Conservation (phyloP, 92 coral and sea anemone genomes). For the Epizoanthus stellaris region DNA sequence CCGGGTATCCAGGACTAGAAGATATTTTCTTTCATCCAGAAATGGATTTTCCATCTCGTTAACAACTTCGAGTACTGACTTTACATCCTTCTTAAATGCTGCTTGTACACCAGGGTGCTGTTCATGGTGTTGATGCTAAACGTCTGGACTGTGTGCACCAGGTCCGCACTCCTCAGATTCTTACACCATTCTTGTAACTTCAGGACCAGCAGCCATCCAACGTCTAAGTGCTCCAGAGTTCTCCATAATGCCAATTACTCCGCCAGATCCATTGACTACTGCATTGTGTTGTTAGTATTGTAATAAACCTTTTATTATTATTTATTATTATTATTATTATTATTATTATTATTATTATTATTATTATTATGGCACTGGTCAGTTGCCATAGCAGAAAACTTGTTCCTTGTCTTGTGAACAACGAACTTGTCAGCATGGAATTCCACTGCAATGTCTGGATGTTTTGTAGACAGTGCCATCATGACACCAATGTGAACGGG, state of each 20-base stretch:
- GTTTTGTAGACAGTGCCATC: conserved; percentile 39
- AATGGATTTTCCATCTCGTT: conserved; percentile 68
- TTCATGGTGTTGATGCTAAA: too few relatives aligned
- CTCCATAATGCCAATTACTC: too few relatives aligned
- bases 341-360: too few relatives aligned
- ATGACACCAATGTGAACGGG: conserved; percentile 51
- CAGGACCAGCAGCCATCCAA: too few relatives aligned
- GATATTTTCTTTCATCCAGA: conserved; percentile 47
- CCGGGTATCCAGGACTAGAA: conserved; percentile 58
- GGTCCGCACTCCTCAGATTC: too few relatives aligned
- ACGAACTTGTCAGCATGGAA: conserved; percentile 51
- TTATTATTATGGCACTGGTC: conserved; percentile 58
- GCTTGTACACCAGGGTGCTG: conserved; percentile 44
- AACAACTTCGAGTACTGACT: conserved; percentile 32
- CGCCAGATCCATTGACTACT: conserved; percentile 40
- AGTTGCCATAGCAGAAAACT: conserved; percentile 49
- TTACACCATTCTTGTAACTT: too few relatives aligned
- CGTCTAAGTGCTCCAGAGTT: too few relatives aligned
- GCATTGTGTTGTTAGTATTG: conserved; percentile 53
- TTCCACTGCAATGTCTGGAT: conserved; percentile 39
- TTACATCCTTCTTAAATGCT: conserved; percentile 54
- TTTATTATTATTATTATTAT: too few relatives aligned
- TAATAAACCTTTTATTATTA: too few relatives aligned
- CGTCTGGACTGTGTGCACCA: too few relatives aligned
- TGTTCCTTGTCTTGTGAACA: conserved; percentile 40